Conservation (phyloP, 2,797 vertebrate species). For the Chanos chanos region DNA sequence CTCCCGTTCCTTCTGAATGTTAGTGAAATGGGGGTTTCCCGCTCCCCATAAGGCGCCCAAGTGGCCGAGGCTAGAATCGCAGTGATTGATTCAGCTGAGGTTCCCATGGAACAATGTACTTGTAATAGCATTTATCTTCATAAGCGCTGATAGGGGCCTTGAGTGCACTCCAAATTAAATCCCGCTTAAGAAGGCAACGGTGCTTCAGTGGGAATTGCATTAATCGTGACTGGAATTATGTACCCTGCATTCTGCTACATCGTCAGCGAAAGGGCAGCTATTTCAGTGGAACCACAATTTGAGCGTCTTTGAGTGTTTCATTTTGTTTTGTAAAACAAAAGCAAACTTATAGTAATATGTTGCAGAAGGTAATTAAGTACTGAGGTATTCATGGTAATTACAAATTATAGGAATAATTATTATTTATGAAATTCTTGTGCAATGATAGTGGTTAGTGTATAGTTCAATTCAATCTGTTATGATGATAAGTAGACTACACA, state of each 20-base stretch:
- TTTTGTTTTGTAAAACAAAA: too few relatives aligned
- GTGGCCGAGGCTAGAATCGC: conserved; percentile 70
- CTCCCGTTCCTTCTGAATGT: neutral
- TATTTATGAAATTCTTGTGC: too few relatives aligned
- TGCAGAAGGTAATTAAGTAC: too few relatives aligned
- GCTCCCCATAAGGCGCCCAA: conserved; percentile 54
- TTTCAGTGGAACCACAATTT: conserved; percentile 14
- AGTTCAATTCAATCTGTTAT: too few relatives aligned
- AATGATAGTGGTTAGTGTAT: too few relatives aligned
- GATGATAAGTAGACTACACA: too few relatives aligned
- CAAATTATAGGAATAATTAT: too few relatives aligned
- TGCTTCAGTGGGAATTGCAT: conserved; percentile 30
- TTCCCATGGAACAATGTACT: conserved; percentile 57
- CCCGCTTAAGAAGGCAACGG: conserved; percentile 18
- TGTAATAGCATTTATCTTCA: conserved; percentile 72
- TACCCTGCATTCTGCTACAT: conserved; percentile 23
- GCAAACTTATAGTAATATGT: too few relatives aligned
- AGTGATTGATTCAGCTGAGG: conserved; percentile 68
- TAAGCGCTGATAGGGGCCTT: conserved; percentile 61
- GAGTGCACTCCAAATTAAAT: conserved; percentile 40
- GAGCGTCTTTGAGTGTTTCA: conserved; percentile 5
- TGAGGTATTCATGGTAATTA: too few relatives aligned
- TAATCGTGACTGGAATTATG: conserved; percentile 36
- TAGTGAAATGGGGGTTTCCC: conserved; percentile 3
- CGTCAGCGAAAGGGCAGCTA: conserved; percentile 33